A percentile compares a stretch with the other conserved stretches of the same genome.
Conservation (phyloP, 1,140 invertebrate genomes). For the Drosophila grimshawi region DNA sequence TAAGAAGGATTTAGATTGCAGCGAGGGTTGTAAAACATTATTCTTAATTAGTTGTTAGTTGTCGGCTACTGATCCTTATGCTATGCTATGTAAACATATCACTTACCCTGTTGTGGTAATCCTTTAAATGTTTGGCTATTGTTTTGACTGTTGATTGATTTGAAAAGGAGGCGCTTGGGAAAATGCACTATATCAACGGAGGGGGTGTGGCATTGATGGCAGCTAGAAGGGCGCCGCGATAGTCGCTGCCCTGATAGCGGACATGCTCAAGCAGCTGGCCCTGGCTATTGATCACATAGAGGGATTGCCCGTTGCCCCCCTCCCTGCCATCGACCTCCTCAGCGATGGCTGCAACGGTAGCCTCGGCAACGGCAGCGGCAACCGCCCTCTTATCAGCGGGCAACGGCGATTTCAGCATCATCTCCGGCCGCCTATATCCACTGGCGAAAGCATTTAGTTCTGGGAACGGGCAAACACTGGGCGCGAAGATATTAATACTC, state of each 20-base stretch:
- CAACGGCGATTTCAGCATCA: slow-evolving; percentile 23
- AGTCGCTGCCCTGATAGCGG: slow-evolving; percentile 55
- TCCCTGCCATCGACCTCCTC: slow-evolving; percentile 18
- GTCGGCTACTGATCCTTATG: no score
- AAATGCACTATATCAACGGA: not conserved
- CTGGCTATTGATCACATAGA: slow-evolving; percentile 47
- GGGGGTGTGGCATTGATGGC: slow-evolving; percentile 28
- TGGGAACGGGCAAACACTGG: slow-evolving; percentile 42
- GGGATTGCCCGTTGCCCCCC: slow-evolving; percentile 27
- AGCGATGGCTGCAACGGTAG: slow-evolving; percentile 7
- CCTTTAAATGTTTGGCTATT: no score
- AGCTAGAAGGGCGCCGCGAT: slow-evolving; percentile 47
- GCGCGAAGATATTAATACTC: slow-evolving; percentile 45
- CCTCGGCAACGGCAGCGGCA: not conserved
- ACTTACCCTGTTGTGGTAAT: no score
- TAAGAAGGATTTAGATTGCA: no score
- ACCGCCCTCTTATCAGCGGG: not conserved
- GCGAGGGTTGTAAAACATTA: no score
- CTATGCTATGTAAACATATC: no score
- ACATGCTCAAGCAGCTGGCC: slow-evolving; percentile 56
- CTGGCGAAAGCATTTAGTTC: slow-evolving; percentile 22
- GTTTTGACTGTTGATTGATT: not conserved
- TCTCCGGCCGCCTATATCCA: not conserved
- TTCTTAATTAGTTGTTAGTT: no score
- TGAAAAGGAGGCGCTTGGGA: no score